Evolutionary conservation across 2,888 invertebrate genomes (phyloP).

Genomic region (Agrotis clavis): DNA sequence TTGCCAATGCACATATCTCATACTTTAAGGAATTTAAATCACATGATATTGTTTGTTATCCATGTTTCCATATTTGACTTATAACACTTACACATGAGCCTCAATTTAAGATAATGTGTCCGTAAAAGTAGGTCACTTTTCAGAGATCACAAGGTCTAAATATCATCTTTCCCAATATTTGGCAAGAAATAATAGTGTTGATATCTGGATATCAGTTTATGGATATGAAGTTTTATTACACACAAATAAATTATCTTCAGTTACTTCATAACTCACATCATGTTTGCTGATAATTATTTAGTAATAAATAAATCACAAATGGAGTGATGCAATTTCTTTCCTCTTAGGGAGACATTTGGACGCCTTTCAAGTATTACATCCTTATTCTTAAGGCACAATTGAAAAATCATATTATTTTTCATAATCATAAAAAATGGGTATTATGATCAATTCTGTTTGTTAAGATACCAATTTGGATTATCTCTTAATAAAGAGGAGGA

Average conservation of each 20-base stretch:
- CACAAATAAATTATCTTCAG: conserved; percentile 20
- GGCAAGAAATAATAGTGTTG: conserved; percentile 57
- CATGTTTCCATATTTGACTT: conserved; percentile 21
- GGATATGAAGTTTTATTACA: conserved; percentile 20
- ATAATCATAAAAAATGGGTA: conserved; percentile 28
- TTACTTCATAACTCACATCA: conserved; percentile 43
- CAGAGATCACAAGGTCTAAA: conserved; percentile 48
- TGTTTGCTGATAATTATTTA: conserved; percentile 21
- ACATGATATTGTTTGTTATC: conserved; percentile 8
- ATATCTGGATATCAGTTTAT: conserved; percentile 2
- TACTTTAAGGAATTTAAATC: conserved; percentile 12
- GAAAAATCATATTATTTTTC: conserved; percentile 53
- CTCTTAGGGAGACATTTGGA: conserved; percentile 46
- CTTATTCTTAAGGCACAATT: conserved; percentile 68
- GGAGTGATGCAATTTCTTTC: conserved; percentile 33
- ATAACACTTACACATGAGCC: not conserved
- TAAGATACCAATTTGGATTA: conserved; percentile 50
- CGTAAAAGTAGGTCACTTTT: conserved; percentile 41
- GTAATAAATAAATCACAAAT: conserved; percentile 49
- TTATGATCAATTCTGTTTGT: conserved; percentile 27
- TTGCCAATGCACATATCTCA: conserved; percentile 16
- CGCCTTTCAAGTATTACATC: conserved; percentile 53
- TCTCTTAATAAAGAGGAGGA: conserved; percentile 50
- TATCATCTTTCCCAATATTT: conserved; percentile 53
- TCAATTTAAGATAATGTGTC: not conserved